A percentile compares a stretch with the other conserved stretches of the same genome.
phyloP scores from a whole-genome alignment of 2,113 vertebrate genomes.

The Morone chrysops region DNA sequence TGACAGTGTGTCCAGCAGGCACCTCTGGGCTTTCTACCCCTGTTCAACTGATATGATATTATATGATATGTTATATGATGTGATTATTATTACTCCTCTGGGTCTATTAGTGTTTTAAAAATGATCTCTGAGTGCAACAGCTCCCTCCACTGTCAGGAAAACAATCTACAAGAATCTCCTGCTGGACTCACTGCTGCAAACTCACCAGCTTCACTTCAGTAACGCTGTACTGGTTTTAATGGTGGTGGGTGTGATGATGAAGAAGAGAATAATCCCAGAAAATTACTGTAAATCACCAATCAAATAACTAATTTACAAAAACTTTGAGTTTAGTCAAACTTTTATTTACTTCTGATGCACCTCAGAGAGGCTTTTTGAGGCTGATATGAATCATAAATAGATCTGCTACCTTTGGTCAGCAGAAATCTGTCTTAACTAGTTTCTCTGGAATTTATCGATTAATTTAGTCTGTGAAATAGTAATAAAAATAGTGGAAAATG shows the following conservation, averaged over 20 bases:
- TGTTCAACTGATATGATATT: too few species aligned
- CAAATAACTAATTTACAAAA: not conserved
- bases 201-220: not conserved
- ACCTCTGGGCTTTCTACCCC: not conserved
- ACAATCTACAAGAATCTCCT: not conserved
- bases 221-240: not conserved
- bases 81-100: not conserved
- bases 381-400: too few species aligned
- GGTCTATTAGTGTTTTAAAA: not conserved
- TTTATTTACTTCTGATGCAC: not conserved
- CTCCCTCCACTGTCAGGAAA: slow-evolving; percentile 29
- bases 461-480: too few species aligned
- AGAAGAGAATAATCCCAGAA: too few species aligned
- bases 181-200: slow-evolving; percentile 11
- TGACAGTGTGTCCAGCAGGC: slow-evolving; percentile 10
- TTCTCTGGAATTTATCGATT: too few species aligned
- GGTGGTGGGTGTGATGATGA: slow-evolving; percentile 1
- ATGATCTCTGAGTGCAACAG: not conserved
- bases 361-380: not conserved
- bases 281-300: not conserved
- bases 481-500: too few species aligned
- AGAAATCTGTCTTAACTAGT: too few species aligned
- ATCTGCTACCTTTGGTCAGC: too few species aligned
- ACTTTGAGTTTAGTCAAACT: not conserved
- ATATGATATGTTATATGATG: too few species aligned